Conservation (phyloP, 2,113 vertebrate species). For the Pitta sordida region DNA sequence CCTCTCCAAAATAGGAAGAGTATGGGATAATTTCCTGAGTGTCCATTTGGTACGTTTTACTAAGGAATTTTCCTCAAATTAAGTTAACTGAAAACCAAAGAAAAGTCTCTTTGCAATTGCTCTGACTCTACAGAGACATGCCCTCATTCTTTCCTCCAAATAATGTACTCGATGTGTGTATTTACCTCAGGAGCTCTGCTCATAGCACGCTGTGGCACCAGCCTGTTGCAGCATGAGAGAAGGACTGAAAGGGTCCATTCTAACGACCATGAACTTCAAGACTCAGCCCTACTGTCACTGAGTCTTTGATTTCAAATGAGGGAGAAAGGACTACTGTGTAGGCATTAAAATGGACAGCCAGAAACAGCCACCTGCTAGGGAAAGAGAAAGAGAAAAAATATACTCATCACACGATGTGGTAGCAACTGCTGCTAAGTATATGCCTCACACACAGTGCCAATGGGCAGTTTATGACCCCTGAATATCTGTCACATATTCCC, state of each 20-base stretch:
- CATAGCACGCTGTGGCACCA: conserved; percentile 18
- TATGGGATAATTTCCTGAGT: neutral
- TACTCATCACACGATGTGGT: neutral
- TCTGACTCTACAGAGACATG: neutral
- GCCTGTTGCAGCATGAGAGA: neutral
- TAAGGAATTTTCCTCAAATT: neutral
- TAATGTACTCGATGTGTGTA: neutral
- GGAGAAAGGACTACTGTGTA: conserved; percentile 44
- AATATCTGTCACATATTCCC: conserved; percentile 7
- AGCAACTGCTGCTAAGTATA: neutral
- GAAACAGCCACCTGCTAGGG: conserved; percentile 43
- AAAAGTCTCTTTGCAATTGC: neutral
- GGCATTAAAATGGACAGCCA: conserved; percentile 25
- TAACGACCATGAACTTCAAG: conserved; percentile 22
- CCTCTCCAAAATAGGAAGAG: neutral
- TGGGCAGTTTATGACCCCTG: neutral
- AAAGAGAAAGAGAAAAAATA: neutral
- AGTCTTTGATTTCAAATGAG: conserved; percentile 37
- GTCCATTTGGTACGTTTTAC: neutral
- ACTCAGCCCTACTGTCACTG: neutral
- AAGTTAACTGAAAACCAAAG: neutral
- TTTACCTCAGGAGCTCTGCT: conserved; percentile 35
- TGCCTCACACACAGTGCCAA: neutral
- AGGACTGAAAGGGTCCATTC: conserved; percentile 44
- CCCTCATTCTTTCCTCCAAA: neutral